A percentile compares a stretch with the other conserved stretches of the same genome.
Conservation (phyloP, 2,113 vertebrate species). For the Pomatorhinus ruficollis region DNA sequence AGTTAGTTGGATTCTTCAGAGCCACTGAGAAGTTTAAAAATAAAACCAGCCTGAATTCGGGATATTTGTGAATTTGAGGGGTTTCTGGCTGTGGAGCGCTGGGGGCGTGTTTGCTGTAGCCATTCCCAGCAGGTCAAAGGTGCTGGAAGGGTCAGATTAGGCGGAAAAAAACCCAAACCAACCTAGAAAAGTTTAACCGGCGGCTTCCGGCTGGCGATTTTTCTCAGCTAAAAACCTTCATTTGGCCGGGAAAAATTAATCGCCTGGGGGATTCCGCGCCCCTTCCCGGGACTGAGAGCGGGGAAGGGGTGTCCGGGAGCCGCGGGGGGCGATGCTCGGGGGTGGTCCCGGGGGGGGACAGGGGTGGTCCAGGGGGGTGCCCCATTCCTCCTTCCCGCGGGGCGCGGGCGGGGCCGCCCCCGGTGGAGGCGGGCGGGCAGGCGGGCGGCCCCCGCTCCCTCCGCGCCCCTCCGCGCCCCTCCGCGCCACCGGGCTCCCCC, state of each 20-base stretch:
- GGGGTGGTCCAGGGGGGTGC: background rate
- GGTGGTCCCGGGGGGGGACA: background rate
- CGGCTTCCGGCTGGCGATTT: background rate
- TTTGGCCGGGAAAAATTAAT: background rate
- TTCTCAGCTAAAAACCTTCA: background rate
- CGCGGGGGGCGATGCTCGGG: background rate
- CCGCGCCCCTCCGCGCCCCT: background rate
- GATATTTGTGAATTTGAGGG: constrained; percentile 8
- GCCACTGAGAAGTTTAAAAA: constrained; percentile 33
- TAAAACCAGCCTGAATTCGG: constrained; percentile 3
- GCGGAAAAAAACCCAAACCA: rapidly evolving
- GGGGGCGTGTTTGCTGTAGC: constrained; percentile 8
- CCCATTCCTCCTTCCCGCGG: background rate
- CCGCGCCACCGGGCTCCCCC: background rate
- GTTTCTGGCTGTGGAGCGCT: background rate
- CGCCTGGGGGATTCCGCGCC: background rate
- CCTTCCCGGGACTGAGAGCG: background rate
- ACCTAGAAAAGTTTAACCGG: constrained; percentile 39
- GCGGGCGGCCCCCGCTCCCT: background rate
- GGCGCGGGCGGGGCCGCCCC: constrained; percentile 51
- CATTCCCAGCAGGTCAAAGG: constrained; percentile 44
- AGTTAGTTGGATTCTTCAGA: constrained; percentile 42
- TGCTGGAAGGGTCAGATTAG: background rate
- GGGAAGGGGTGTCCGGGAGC: background rate
- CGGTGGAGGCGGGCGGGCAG: constrained; percentile 59